Evolutionary conservation across 2,888 invertebrate species (phyloP), one percentile per base, ranked within the genome.

Genomic region (Galerucella calmariensis): DNA sequence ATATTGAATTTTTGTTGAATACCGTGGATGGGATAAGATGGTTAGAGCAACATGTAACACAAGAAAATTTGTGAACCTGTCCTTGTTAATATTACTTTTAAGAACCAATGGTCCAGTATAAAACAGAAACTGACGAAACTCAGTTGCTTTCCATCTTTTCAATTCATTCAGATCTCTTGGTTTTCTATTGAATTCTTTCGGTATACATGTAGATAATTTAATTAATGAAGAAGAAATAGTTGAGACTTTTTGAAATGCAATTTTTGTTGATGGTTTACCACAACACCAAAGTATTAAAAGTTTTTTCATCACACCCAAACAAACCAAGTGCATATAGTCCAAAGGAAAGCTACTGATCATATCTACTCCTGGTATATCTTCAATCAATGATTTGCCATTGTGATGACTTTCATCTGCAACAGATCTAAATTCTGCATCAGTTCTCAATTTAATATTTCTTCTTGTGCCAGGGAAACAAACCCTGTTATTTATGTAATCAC

Each of bases 371-470:
- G 67, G 67, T 53, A 67, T 56, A 2, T 58, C 14, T 56, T 56
- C 56, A 14, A 80, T 75, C 44, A 77, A 75, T 12, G 70, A 75
- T n/a, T 59, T 67, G 41, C 77, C 78, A 68, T 76, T 77, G 69
- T 81, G 79, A 69, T 81, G 71, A 10, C 74, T 68, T 66, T 46
- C 46, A 67, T 70, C 41, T 24, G 10, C 35, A 62, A 56, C 48
- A 16, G 14, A 14, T 46, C 75, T 67, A 67, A 67, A 48, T 68
- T 72, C 63, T 56, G 44, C 48, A 74, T 79, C 76, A 44, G 78
- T 81, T 73, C 81, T 72, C 46, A 76, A 51, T 41, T 72, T 51
- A 35, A 79, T 79, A 68, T 79, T 67, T 9, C 71, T 53, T 24
- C 66, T 9, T 24, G 62, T 53, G 27, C 27, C 27, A n/a, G 67